These are phyloP conservation scores for Temnothorax curvispinosus DNA, from an alignment of 1,140 invertebrate species.

Conservation along the genomic window DNA sequence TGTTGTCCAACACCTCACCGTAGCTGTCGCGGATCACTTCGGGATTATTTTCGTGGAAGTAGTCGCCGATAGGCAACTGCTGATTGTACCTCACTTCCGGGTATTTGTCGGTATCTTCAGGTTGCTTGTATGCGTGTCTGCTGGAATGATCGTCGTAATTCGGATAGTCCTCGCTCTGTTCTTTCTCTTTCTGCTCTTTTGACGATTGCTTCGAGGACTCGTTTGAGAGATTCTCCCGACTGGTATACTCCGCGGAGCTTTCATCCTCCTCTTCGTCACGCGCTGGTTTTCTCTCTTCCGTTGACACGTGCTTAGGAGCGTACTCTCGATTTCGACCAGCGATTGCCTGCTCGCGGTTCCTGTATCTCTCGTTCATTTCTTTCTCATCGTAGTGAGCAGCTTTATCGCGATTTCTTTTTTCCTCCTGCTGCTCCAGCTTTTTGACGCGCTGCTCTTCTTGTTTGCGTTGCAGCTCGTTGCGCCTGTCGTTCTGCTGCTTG, in stretches of 20 bases:
- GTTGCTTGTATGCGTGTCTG: slow-evolving; percentile 12
- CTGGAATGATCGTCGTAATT: slow-evolving; percentile 41
- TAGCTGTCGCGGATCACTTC: slow-evolving; percentile 75
- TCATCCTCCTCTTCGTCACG: slow-evolving; percentile 46
- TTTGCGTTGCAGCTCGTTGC: slow-evolving; percentile 69
- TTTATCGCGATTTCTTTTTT: slow-evolving; percentile 14
- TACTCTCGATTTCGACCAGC: slow-evolving; percentile 32
- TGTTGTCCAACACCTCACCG: slow-evolving; percentile 72
- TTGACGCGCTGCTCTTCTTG: slow-evolving; percentile 69
- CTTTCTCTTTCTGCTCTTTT: background rate
- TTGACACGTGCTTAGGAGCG: background rate
- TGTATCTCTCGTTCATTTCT: slow-evolving; percentile 31
- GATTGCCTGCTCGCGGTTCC: slow-evolving; percentile 54
- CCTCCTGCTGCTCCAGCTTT: slow-evolving; percentile 68
- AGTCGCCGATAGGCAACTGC: slow-evolving; percentile 59
- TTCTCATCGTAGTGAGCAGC: slow-evolving; percentile 43
- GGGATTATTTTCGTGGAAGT: slow-evolving; percentile 62
- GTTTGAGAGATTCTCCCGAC: background rate
- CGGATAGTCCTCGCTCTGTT: slow-evolving; percentile 33
- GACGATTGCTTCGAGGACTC: background rate
- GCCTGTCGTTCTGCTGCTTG: slow-evolving; percentile 68
- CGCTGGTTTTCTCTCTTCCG: background rate
- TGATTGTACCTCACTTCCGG: slow-evolving; percentile 20
- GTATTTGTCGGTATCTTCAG: slow-evolving; percentile 48
- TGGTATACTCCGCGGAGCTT: slow-evolving; percentile 19